Percentiles rank a stretch among this genome's conserved stretches.
These are phyloP conservation scores for Myodes glareolus DNA, from an alignment of 2,113 vertebrate species.

Conservation along the genomic window DNA sequence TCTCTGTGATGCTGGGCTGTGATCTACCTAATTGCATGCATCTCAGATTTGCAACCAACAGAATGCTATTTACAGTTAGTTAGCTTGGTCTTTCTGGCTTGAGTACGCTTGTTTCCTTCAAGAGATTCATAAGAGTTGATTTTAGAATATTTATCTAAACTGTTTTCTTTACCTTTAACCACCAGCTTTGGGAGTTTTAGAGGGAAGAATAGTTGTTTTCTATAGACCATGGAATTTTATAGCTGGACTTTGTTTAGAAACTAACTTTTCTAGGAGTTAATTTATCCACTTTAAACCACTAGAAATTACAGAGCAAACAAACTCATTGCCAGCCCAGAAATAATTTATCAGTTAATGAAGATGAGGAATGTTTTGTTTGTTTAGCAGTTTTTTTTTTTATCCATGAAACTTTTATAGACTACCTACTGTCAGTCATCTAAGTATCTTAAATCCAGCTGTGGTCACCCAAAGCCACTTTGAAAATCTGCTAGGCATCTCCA, in stretches of 20 bases:
- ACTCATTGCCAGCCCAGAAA: not conserved
- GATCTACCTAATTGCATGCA: not conserved
- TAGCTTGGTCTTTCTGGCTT: constrained; percentile 42
- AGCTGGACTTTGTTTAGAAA: constrained; percentile 45
- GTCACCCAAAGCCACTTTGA: constrained; percentile 12
- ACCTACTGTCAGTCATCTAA: constrained; percentile 9
- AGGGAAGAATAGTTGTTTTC: not conserved
- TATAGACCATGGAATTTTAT: not conserved
- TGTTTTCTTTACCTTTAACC: constrained; percentile 43
- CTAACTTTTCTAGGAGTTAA: constrained; percentile 28
- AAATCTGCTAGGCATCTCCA: constrained; percentile 42
- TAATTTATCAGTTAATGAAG: constrained; percentile 45
- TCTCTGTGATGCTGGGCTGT: constrained; percentile 12
- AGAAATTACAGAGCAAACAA: constrained; percentile 3
- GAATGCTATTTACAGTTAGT: constrained; percentile 24
- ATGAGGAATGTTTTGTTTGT: not conserved
- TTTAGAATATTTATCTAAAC: constrained; percentile 54
- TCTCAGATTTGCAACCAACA: constrained; percentile 20
- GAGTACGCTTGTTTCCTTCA: constrained; percentile 21
- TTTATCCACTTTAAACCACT: constrained; percentile 14
- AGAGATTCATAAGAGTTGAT: constrained; percentile 19
- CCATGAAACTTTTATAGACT: constrained; percentile 1
- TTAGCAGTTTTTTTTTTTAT: not conserved
- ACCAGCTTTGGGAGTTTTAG: constrained; percentile 21
- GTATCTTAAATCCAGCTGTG: constrained; percentile 37